phyloP scores from a whole-genome alignment of 2,888 invertebrate species.

The Heliothis peltigera region DNA sequence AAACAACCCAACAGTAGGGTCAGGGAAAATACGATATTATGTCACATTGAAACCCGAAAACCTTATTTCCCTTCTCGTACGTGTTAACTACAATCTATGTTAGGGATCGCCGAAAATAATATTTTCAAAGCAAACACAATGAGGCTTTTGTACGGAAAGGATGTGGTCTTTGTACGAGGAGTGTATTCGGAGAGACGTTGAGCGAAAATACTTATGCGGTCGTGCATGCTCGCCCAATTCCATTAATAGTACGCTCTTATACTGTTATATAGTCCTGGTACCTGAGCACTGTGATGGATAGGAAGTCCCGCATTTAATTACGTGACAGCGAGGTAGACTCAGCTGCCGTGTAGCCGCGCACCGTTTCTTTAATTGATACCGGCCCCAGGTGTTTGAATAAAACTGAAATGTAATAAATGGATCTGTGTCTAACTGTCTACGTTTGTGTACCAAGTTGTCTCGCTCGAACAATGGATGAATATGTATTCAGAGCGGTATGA shows the following conservation, averaged over 20 bases:
- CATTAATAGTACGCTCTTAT: constrained; percentile 38
- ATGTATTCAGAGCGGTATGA: constrained; percentile 44
- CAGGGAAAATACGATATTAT: constrained; percentile 40
- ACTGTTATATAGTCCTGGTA: constrained; percentile 48
- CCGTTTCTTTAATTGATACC: constrained; percentile 46
- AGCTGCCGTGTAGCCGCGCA: constrained; percentile 19
- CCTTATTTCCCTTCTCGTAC: constrained; percentile 46
- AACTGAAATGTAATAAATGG: constrained; percentile 52
- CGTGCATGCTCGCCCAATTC: constrained; percentile 41
- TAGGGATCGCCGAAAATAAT: constrained; percentile 63
- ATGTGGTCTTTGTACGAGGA: constrained; percentile 52
- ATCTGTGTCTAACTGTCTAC: constrained; percentile 25
- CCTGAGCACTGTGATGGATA: constrained; percentile 20
- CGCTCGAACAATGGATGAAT: constrained; percentile 49
- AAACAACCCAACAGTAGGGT: constrained; percentile 25
- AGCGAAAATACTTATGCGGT: constrained; percentile 45
- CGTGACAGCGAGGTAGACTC: constrained; percentile 6
- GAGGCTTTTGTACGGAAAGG: constrained; percentile 58
- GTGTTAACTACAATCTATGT: constrained; percentile 60
- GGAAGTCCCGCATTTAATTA: constrained; percentile 36
- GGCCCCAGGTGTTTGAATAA: constrained; percentile 43
- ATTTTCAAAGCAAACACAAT: constrained; percentile 67
- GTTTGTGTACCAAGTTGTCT: constrained; percentile 39
- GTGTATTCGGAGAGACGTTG: constrained; percentile 32
- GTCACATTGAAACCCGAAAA: constrained; percentile 38